These are phyloP conservation scores for Elmis aenea DNA, from an alignment of 2,888 invertebrate genomes.

Conservation along the genomic window DNA sequence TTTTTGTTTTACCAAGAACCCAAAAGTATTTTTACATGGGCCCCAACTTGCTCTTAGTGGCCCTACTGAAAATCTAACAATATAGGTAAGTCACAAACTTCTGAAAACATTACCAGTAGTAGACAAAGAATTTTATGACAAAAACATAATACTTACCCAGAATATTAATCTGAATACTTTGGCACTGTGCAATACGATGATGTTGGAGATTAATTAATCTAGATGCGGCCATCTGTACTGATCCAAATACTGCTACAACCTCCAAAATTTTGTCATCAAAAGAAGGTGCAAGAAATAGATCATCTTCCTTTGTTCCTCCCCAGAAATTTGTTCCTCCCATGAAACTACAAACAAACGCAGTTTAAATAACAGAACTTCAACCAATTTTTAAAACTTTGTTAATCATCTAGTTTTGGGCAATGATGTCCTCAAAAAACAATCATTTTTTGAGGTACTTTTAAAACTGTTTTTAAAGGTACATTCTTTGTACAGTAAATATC, in stretches of 20 bases:
- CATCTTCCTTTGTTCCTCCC: conserved; percentile 90
- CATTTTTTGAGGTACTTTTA: no score
- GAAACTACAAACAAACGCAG: conserved; percentile 65
- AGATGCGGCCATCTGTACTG: conserved; percentile 96
- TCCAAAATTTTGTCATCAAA: conserved; percentile 95
- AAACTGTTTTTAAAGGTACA: no score
- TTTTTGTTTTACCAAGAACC: no score
- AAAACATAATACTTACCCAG: conserved; percentile 52
- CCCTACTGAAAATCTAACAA: no score
- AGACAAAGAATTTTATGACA: neutral
- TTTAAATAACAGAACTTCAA: neutral
- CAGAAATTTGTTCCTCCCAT: conserved; percentile 99
- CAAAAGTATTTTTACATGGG: no score
- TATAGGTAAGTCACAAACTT: no score
- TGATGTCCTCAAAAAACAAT: no score
- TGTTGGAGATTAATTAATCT: conserved; percentile 92
- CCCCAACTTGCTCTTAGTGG: no score
- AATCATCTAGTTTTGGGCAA: neutral
- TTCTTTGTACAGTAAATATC: no score
- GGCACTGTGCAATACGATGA: conserved; percentile 95
- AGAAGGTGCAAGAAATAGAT: conserved; percentile 85
- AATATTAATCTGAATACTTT: conserved; percentile 93
- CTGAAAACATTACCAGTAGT: no score
- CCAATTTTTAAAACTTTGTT: neutral
- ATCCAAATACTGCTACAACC: conserved; percentile 96